Conservation (phyloP, 2,797 vertebrate species). For the Steatocranus sp. region DNA sequence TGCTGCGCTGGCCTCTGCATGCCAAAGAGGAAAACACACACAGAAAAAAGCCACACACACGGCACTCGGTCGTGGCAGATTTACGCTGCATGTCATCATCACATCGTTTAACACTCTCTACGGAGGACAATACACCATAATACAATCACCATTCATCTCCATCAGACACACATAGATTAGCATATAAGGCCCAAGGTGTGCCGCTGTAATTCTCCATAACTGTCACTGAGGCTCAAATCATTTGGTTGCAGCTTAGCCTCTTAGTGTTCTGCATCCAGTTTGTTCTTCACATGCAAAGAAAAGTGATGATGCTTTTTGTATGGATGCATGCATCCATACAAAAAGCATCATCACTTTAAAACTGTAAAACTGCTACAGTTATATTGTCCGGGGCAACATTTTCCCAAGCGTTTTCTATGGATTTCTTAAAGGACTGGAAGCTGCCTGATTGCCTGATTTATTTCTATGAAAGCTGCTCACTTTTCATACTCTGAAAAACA, state of each 20-base stretch:
- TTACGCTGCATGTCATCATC: slow-evolving; percentile 58
- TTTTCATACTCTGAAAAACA: background rate
- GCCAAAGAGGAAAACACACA: slow-evolving; percentile 53
- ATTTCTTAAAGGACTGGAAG: background rate
- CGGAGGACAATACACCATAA: slow-evolving; percentile 45
- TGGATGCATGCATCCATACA: background rate
- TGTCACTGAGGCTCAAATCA: slow-evolving; percentile 43
- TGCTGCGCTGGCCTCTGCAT: slow-evolving; percentile 58
- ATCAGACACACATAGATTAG: slow-evolving; percentile 39
- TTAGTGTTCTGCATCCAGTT: background rate
- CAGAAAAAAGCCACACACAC: background rate
- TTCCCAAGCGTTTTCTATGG: background rate
- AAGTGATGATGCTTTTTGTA: background rate
- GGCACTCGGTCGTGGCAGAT: slow-evolving; percentile 22
- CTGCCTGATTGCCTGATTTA: background rate
- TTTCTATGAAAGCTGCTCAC: background rate
- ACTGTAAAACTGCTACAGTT: background rate
- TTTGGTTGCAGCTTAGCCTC: slow-evolving; percentile 16
- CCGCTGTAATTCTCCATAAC: slow-evolving; percentile 50
- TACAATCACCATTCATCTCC: slow-evolving; percentile 51
- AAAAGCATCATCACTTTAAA: no score
- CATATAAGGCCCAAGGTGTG: slow-evolving; percentile 24
- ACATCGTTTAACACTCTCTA: slow-evolving; percentile 42
- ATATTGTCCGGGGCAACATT: background rate
- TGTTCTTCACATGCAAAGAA: background rate